Evolutionary conservation across 2,113 vertebrate genomes (phyloP), one percentile per base, ranked within the genome.

Genomic region (Salvator merianae): DNA sequence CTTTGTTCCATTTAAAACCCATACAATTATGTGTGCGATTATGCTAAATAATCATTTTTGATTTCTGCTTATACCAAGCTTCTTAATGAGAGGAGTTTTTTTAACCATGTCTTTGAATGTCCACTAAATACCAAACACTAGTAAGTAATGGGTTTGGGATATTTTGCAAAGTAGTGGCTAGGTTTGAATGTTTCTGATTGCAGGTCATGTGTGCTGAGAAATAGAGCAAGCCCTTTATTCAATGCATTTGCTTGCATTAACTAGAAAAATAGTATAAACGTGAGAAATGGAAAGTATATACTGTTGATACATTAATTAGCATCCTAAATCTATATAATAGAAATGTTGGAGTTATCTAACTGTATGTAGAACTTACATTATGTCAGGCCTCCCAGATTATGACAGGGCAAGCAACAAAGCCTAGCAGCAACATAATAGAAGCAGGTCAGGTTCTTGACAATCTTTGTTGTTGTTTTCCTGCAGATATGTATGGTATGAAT

Each of bases 21-120:
- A 83, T 88, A 87, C 88, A 92, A 94, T 93, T 92, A 84, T 72
- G 91, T 84, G 86, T 91, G 80, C 79, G 89, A 85, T 95, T 94
- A 93, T 92, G 85, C 79, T 83, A 95, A 94, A 94, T 92, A 95
- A 93, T 91, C 86, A 84, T 63, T 90, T 84, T 89, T 92, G 77
- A 73, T 91, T 90, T 91, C 90, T 87, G 83, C 90, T 94, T 93
- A 90, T 85, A 86, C 82, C 87, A 83, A 91, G 81, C 88, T 55
- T 89, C 85, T 94, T 22, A 3, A 10, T 1, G 89, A 90, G 88
- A 93, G 88, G 88, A 84, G 94, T 59, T 59, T 59, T 59, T 59
- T 20, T 20, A 89, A 88, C 71, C 77, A 73, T 90, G 89, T 90
- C 86, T 79, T 84, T 83, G 79, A 80, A 84, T 85, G 71, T 85